Evolutionary conservation across 1,140 invertebrate species (phyloP).

Genomic region (Halyomorpha halys): DNA sequence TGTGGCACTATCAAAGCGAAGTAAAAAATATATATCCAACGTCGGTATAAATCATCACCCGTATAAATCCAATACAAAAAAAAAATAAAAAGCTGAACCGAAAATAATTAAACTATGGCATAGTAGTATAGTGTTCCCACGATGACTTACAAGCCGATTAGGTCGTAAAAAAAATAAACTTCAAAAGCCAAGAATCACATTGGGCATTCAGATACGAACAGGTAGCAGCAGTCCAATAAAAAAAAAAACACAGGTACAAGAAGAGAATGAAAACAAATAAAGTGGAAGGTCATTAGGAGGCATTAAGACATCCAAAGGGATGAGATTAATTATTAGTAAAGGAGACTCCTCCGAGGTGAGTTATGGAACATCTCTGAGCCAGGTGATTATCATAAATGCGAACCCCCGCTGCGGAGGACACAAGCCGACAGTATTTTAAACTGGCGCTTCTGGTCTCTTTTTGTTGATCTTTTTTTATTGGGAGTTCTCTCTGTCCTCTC

Average conservation of each 20-base stretch:
- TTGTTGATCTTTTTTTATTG: background rate
- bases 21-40: no score
- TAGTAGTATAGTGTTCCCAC: no score
- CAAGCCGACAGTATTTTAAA: constrained; percentile 4
- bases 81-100: no score
- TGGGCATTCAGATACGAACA: background rate
- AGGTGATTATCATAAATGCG: constrained; percentile 3
- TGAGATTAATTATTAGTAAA: background rate
- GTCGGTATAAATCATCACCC: no score
- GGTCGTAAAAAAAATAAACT: no score
- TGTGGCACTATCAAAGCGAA: no score
- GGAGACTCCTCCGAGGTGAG: constrained; percentile 4
- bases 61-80: no score
- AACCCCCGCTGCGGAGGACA: constrained; percentile 10
- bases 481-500: background rate
- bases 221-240: background rate
- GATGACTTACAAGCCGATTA: no score
- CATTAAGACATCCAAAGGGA: constrained; percentile 3
- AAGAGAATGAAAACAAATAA: background rate
- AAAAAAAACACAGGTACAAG: background rate
- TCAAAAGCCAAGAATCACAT: no score
- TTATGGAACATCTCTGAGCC: background rate
- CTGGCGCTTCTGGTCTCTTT: constrained; percentile 13
- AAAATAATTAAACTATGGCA: no score
- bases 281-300: background rate